Percentiles rank a stretch among this genome's conserved stretches.
Conservation (phyloP, 2,797 vertebrate species). For the Macrochelys suwanniensis region DNA sequence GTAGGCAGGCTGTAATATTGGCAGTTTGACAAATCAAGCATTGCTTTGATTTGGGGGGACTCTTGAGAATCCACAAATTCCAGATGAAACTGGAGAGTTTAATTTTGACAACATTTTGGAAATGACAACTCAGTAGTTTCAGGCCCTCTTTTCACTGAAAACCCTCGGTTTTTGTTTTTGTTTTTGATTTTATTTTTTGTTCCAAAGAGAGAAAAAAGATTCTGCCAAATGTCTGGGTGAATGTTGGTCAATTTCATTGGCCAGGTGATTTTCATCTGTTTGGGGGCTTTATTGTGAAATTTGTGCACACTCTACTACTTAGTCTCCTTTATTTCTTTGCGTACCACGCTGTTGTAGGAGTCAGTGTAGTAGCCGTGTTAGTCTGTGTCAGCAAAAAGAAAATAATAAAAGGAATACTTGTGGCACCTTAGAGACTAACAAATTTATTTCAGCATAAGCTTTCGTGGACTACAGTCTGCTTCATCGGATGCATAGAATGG, state of each 20-base stretch:
- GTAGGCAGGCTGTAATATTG: background rate
- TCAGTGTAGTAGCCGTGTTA: too few species aligned
- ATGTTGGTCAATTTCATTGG: background rate
- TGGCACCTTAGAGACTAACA: too few species aligned
- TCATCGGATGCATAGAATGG: too few species aligned
- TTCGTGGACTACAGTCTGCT: too few species aligned
- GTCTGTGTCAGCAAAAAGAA: too few species aligned
- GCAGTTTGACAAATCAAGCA: background rate
- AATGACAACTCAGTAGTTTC: background rate
- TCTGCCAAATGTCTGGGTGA: background rate
- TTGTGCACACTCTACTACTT: background rate
- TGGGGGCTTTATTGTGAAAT: conserved; percentile 6
- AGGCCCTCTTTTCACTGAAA: background rate
- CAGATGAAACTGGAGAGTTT: background rate
- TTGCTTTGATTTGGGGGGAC: background rate
- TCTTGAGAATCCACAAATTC: background rate
- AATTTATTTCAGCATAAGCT: too few species aligned
- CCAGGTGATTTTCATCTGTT: background rate
- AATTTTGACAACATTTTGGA: background rate
- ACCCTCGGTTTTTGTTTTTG: background rate
- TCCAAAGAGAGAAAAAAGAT: background rate
- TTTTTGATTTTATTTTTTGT: background rate
- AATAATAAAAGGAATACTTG: too few species aligned
- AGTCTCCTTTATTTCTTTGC: background rate
- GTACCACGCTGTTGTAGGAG: background rate